Base-by-base conservation (phyloP, 1,140 invertebrate genomes). In the Elymnias hypermnestra region DNA sequence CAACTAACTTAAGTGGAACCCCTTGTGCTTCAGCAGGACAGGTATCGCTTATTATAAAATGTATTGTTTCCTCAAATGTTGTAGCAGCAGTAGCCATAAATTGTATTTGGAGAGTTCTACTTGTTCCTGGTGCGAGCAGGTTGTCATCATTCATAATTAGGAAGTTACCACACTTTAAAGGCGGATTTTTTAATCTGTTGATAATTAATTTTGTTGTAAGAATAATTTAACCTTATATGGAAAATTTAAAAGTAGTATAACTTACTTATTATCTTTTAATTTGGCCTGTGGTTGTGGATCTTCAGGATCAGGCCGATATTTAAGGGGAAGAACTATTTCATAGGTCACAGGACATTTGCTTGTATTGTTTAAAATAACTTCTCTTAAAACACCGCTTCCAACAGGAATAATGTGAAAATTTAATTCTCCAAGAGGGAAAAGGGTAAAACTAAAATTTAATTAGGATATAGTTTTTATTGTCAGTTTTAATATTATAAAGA, bases 311-410 rank as follows among this genome's bases (percentile, higher is more conserved):
- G 15, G 9, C 47, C 57, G 65, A 35, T 83, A 81, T 51, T 66
- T 12, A 4, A 36, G 14, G 9, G 82, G 77, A 45, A 85, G 26
- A 9, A 81, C 44, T 15, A 85, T 82, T 46, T 77, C 75, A 38
- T 78, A 85, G 1, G 71, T 83, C 15, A 85, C 57, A 0, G 82
- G 77, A 53, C 79, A 85, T 66, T 83, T 81, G 36, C 82, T 82
- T 1, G 77, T 85, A 37, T 85, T 85, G 25, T 76, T 83, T 22
- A 85, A 52, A 26, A 82, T 81, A 9, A 85, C 72, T 21, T 85
- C 82, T 54, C 74, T 65, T 38, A 51, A 63, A 7, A 78, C 66
- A 12, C 63, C 63, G 25, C 61, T 77, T 4, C 77, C 82, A 8
- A 85, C 70, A 17, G 82, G 51, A 63, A 83, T 73, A 10, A 85